Percentiles rank a stretch among this genome's conserved stretches.
These are phyloP conservation scores for Epinotia demarniana DNA, from an alignment of 2,888 invertebrate species.

Conservation along the genomic window DNA sequence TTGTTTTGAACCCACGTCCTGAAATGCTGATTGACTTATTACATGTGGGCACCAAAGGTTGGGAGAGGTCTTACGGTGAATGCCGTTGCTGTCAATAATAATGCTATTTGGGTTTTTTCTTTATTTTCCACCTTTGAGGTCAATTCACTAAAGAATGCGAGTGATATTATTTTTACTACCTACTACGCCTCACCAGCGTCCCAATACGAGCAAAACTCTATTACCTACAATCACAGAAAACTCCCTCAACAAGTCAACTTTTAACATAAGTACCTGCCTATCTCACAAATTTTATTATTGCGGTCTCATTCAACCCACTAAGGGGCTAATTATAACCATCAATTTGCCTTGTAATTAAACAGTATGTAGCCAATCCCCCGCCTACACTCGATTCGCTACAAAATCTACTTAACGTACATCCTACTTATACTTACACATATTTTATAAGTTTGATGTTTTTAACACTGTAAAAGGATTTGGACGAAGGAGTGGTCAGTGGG, in stretches of 20 bases:
- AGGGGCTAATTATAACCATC: not conserved
- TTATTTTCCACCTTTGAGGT: not conserved
- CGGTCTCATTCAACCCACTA: not conserved
- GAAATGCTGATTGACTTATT: constrained; percentile 33
- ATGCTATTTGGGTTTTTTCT: not conserved
- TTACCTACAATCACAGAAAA: not conserved
- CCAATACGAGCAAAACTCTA: not conserved
- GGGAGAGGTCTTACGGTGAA: not conserved
- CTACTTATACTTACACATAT: not conserved
- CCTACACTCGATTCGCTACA: no score
- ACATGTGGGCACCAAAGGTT: not conserved
- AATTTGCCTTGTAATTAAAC: no score
- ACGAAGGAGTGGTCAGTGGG: constrained; percentile 36
- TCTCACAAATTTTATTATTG: no score
- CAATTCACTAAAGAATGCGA: no score
- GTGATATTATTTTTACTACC: no score
- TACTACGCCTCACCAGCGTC: not conserved
- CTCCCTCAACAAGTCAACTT: not conserved
- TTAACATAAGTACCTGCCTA: no score
- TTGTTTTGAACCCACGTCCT: constrained; percentile 39
- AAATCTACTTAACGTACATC: no score
- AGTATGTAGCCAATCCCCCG: no score
- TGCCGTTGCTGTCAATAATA: not conserved
- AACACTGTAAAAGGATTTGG: constrained; percentile 31
- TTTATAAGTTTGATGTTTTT: not conserved